phyloP scores from a whole-genome alignment of 2,888 invertebrate species.

The Mongoloraphidia duomilia region DNA sequence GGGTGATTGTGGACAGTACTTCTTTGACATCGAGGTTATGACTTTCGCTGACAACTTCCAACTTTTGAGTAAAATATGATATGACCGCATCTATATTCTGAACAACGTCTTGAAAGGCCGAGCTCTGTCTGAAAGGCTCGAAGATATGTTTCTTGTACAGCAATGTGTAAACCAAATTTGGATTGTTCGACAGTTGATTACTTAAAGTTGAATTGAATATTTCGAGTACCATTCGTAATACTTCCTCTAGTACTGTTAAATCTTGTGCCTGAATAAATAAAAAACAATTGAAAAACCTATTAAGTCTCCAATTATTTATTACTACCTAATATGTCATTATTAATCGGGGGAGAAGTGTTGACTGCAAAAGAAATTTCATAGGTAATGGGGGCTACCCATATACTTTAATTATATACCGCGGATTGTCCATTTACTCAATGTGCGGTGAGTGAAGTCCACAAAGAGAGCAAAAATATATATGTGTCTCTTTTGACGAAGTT shows the following conservation, averaged over 20 bases:
- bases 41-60: conserved; percentile 41
- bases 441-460: no score
- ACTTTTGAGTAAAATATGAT: conserved; percentile 49
- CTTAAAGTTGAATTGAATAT: conserved; percentile 92
- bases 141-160: conserved; percentile 88
- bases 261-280: conserved; percentile 55
- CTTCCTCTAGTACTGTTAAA: conserved; percentile 86
- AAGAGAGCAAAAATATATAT: no score
- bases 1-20: conserved; percentile 76
- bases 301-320: no score
- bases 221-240: conserved; percentile 90
- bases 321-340: no score
- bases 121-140: conserved; percentile 70
- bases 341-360: no score
- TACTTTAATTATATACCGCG: no score
- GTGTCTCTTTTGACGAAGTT: no score
- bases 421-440: no score
- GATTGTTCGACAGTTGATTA: conserved; percentile 72
- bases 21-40: conserved; percentile 69
- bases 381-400: conserved; percentile 13
- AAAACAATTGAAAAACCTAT: neutral
- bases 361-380: no score
- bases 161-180: conserved; percentile 88
- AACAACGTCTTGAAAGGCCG: conserved; percentile 82
- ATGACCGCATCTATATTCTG: conserved; percentile 89